A percentile compares a stretch with the other conserved stretches of the same genome.
Evolutionary conservation across 1,140 invertebrate species (phyloP).

Genomic region (Cotesia vestalis): DNA sequence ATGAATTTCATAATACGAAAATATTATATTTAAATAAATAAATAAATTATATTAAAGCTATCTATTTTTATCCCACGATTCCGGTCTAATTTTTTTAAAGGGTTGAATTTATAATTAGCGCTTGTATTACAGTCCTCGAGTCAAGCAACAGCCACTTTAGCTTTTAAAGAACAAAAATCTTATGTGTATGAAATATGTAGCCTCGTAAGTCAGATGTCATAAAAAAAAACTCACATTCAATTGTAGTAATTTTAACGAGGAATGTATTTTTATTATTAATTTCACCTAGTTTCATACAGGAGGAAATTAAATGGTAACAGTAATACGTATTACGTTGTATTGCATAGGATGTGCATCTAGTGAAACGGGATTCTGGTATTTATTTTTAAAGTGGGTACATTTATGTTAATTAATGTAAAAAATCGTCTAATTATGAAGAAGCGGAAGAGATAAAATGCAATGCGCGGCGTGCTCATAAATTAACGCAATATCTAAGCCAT

Average conservation of each 20-base stretch:
- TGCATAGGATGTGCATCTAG: not conserved
- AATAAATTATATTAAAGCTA: not conserved
- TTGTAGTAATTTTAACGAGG: constrained; percentile 1
- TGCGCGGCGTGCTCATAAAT: constrained; percentile 30
- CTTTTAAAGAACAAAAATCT: constrained; percentile 46
- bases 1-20: not conserved
- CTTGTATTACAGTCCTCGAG: constrained; percentile 50
- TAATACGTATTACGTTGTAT: too few species aligned
- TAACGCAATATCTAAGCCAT: constrained; percentile 35
- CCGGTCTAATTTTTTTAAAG: not conserved
- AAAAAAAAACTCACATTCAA: constrained; percentile 15
- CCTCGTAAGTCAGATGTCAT: not conserved
- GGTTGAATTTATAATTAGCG: constrained; percentile 54
- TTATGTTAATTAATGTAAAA: constrained; percentile 1
- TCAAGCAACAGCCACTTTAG: constrained; percentile 39
- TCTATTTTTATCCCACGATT: not conserved
- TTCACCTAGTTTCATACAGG: not conserved
- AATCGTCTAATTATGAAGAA: constrained; percentile 35
- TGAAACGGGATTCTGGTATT: not conserved
- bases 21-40: not conserved
- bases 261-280: constrained; percentile 3
- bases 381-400: constrained; percentile 14
- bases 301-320: not conserved
- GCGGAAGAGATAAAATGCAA: constrained; percentile 30
- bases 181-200: constrained; percentile 8